phyloP scores from a whole-genome alignment of 2,888 invertebrate genomes.

The Teleogryllus oceanicus region DNA sequence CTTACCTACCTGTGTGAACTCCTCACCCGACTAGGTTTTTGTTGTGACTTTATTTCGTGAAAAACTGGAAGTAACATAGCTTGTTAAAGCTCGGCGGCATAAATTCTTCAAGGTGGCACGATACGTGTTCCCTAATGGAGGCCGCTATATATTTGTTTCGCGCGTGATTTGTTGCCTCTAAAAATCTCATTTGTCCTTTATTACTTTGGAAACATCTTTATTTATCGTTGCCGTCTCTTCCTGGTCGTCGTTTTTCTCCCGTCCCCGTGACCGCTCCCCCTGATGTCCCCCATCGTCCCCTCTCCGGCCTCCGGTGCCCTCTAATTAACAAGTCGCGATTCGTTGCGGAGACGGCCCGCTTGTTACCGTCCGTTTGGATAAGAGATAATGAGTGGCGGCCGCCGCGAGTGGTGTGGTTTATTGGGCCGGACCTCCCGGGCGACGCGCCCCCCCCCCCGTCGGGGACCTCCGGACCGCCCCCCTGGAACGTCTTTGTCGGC shows the following conservation, averaged over 20 bases:
- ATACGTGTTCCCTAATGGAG: conserved; percentile 18
- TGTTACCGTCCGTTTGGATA: conserved; percentile 1
- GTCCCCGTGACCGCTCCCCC: neutral
- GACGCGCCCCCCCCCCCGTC: neutral
- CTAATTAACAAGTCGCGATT: conserved; percentile 26
- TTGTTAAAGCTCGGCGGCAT: conserved; percentile 9
- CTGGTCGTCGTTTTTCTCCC: neutral
- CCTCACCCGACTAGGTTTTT: neutral
- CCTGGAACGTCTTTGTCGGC: neutral
- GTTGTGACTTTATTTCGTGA: conserved; percentile 18
- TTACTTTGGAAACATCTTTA: conserved; percentile 19
- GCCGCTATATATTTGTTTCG: conserved; percentile 22
- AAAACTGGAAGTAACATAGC: conserved; percentile 2
- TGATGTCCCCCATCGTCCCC: neutral
- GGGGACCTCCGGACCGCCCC: neutral
- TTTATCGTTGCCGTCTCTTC: conserved; percentile 20
- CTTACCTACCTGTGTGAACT: neutral
- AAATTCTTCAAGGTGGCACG: conserved; percentile 18
- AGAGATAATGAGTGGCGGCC: neutral
- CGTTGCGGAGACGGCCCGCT: neutral
- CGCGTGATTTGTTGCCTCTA: conserved; percentile 24
- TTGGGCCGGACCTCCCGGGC: conserved; percentile 18
- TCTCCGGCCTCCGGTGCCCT: conserved; percentile 4
- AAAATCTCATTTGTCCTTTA: conserved; percentile 27
- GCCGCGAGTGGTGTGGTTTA: neutral